Base-by-base conservation (phyloP, 2,113 vertebrate genomes). In the Excalfactoria chinensis region DNA sequence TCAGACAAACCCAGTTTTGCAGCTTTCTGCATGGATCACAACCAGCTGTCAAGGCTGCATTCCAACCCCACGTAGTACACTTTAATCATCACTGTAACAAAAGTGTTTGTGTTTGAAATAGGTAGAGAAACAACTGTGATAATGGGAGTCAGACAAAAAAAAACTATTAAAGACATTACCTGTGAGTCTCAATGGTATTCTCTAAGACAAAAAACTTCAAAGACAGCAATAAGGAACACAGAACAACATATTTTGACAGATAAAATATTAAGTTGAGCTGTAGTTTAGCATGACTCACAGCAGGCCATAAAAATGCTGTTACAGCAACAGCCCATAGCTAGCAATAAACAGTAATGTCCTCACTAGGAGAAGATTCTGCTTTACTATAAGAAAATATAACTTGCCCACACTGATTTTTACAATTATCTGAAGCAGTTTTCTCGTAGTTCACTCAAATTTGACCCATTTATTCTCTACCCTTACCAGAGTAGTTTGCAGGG, bases 251-350 rank as follows among this genome's bases (percentile, higher is more conserved):
- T 3, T 88, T 85, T 93, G 51, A 68, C 89, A 91, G 60, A 94
- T 94, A 95, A 96, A 94, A 92, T 88, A 96, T 76, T 89, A 80
- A 84, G 80, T 62, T 75, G 73, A 85, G 80, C 56, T 58, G 79
- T 32, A 91, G 70, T 90, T 92, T 90, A 95, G 68, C 51, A 79
- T 17, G 25, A 60, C 86, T 95, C 82, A 70, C 14, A 46, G 28
- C 88, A 84, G 71, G 70, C 86, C 83, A 84, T 93, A 94, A 93
- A 94, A 96, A 73, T 23, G 46, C 68, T 77, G 71, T 85, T 91
- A 96, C 26, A 94, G 83, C 83, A 96, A 95, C 89, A 92, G 85
- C 85, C 93, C 86, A 90, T 80, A 94, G 94, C 90, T 64, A 96
- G 95, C 66, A 94, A 94, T 95, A 95, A 96, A 96, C 75, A 55